Percentiles rank a stretch among this genome's conserved stretches.
These are phyloP conservation scores for Brachionus angularis DNA, from an alignment of 1,140 invertebrate genomes.

Conservation along the genomic window DNA sequence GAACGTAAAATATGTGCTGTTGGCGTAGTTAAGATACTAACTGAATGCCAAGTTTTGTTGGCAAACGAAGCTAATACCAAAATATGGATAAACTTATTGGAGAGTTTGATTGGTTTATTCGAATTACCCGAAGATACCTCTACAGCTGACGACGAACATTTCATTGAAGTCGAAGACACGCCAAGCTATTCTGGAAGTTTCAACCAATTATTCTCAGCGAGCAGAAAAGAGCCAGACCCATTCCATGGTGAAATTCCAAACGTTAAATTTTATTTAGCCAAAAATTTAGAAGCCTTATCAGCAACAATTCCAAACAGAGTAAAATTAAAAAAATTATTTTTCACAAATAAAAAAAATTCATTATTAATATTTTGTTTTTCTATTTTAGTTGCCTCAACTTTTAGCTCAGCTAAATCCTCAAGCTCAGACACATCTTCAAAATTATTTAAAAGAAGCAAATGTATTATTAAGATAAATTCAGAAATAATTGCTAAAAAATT, in stretches of 20 bases:
- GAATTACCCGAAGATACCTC: constrained; percentile 79
- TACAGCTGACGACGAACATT: constrained; percentile 74
- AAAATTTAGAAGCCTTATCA: constrained; percentile 10
- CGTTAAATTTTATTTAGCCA: constrained; percentile 20
- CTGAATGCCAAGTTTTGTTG: constrained; percentile 68
- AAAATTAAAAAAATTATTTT: background rate
- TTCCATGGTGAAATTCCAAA: constrained; percentile 40
- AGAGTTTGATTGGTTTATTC: constrained; percentile 76
- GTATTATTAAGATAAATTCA: constrained; percentile 32
- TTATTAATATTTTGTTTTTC: background rate
- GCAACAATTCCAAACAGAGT: constrained; percentile 12
- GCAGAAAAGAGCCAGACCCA: constrained; percentile 25
- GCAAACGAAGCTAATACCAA: constrained; percentile 64
- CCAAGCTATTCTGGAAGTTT: constrained; percentile 51
- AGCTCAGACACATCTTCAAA: constrained; percentile 22
- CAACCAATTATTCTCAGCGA: constrained; percentile 36
- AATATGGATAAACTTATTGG: constrained; percentile 64
- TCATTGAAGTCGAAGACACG: constrained; percentile 77
- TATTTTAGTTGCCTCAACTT: constrained; percentile 16
- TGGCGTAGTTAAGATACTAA: constrained; percentile 77
- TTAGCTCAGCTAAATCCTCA: background rate
- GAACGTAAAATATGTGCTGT: constrained; percentile 83
- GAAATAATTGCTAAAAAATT: too few relatives aligned
- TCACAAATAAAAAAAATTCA: background rate
- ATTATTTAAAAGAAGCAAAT: constrained; percentile 10